A percentile compares a stretch with the other conserved stretches of the same genome.
Evolutionary conservation across 2,113 vertebrate species (phyloP).

Genomic region (Paramormyrops kingsleyae): DNA sequence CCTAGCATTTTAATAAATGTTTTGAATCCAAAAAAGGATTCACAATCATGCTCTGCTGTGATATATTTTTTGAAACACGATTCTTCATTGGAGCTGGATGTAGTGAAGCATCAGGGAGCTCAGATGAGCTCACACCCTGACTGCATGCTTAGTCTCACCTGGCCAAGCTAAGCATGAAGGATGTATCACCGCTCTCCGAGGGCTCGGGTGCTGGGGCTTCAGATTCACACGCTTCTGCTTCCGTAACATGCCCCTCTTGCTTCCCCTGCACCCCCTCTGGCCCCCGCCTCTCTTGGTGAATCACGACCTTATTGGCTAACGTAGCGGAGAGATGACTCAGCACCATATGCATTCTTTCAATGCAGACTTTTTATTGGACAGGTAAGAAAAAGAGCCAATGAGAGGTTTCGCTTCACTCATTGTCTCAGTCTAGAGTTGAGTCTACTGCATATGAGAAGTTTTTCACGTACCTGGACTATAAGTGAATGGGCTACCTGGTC

Average conservation of each 20-base stretch:
- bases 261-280: neutral
- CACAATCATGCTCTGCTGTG: neutral
- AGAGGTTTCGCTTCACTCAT: neutral
- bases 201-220: neutral
- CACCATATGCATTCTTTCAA: neutral
- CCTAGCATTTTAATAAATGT: neutral
- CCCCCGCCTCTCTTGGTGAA: neutral
- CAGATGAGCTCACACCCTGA: neutral
- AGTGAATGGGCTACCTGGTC: neutral
- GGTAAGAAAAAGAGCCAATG: neutral
- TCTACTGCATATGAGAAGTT: neutral
- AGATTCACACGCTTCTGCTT: constrained; percentile 2
- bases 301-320: neutral
- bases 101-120: neutral
- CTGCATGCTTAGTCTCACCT: constrained; percentile 27
- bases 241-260: neutral
- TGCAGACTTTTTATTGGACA: neutral
- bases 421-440: neutral
- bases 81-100: neutral
- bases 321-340: neutral
- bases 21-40: neutral
- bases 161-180: constrained; percentile 20
- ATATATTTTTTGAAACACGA: neutral
- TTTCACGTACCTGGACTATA: neutral
- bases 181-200: neutral